A percentile compares a stretch with the other conserved stretches of the same genome.
Evolutionary conservation across 2,113 vertebrate genomes (phyloP).

Genomic region (Phalacrocorax pelagicus): DNA sequence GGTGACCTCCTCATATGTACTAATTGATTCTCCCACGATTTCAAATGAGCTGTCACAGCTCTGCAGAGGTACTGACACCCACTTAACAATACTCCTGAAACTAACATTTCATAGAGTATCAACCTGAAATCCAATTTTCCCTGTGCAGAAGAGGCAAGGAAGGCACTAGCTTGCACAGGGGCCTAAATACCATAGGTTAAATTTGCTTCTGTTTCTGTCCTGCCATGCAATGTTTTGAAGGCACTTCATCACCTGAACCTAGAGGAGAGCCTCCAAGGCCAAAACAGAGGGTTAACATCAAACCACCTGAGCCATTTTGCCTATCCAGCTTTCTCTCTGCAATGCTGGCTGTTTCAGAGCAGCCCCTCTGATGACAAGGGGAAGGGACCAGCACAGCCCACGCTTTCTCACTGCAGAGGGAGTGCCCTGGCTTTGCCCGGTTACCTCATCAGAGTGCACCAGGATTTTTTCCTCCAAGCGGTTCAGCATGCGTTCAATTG

Average conservation of each 20-base stretch:
- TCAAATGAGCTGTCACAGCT: neutral
- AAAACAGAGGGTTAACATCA: neutral
- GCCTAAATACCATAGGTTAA: neutral
- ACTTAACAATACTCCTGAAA: neutral
- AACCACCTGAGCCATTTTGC: neutral
- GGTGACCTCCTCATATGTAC: neutral
- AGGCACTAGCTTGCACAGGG: accelerated
- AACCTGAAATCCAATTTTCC: neutral
- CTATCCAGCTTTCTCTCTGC: neutral
- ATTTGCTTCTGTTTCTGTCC: neutral
- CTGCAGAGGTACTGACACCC: neutral
- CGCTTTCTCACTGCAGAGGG: neutral
- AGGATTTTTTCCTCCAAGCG: slow-evolving; percentile 83
- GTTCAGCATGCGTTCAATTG: slow-evolving; percentile 80
- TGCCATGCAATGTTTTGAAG: neutral
- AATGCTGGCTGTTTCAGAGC: neutral
- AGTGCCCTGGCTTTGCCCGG: neutral
- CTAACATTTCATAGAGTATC: neutral
- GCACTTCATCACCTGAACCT: neutral
- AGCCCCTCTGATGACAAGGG: neutral
- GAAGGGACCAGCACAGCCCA: neutral
- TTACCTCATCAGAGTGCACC: slow-evolving; percentile 74
- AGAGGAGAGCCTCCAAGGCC: neutral
- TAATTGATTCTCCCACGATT: neutral
- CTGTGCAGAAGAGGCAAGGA: neutral